These are phyloP conservation scores for Myzus persicae DNA, from an alignment of 1,140 invertebrate genomes.

Conservation along the genomic window DNA sequence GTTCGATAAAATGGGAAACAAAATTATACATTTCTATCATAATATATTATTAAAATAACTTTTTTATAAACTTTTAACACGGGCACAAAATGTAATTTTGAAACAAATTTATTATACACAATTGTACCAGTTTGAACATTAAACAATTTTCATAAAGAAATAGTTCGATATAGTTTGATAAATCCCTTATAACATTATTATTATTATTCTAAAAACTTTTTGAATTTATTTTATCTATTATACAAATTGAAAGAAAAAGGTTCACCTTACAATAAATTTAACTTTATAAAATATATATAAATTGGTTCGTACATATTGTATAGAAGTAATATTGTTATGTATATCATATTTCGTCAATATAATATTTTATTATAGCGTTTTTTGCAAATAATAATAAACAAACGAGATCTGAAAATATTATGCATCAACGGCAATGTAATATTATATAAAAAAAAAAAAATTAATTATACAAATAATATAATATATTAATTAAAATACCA, in stretches of 20 bases:
- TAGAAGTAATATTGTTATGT: background rate
- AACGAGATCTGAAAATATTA: background rate
- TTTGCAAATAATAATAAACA: background rate
- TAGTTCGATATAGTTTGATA: background rate
- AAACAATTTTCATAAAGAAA: constrained; percentile 9
- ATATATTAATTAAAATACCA: background rate
- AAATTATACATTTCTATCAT: constrained; percentile 30
- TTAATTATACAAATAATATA: background rate
- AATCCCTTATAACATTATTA: background rate
- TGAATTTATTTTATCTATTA: background rate
- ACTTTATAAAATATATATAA: background rate
- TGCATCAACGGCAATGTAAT: too few relatives aligned
- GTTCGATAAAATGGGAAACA: constrained; percentile 5
- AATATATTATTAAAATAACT: constrained; percentile 5
- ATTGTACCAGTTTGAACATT: background rate
- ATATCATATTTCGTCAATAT: background rate
- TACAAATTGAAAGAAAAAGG: background rate
- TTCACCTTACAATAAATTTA: background rate
- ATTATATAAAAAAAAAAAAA: too few relatives aligned
- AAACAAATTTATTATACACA: constrained; percentile 15
- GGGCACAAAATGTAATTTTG: background rate
- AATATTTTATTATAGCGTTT: background rate
- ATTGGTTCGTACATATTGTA: background rate
- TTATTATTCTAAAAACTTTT: background rate
- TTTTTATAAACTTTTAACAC: constrained; percentile 23